phyloP scores from a whole-genome alignment of 2,797 vertebrate species.

The Acrossocheilus wenchowensis region DNA sequence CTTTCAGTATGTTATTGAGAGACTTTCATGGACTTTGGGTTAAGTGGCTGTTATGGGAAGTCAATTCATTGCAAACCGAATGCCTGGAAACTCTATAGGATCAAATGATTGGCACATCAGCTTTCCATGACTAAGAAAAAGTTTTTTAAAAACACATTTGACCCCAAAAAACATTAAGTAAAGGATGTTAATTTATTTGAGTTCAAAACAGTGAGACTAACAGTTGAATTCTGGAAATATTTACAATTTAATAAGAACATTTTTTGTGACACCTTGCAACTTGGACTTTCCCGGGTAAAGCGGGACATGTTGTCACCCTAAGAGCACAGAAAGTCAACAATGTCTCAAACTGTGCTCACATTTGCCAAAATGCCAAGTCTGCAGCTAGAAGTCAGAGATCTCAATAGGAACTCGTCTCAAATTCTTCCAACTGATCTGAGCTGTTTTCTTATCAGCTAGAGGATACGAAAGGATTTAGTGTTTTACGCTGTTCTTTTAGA shows the following conservation, averaged over 20 bases:
- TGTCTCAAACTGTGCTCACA: not conserved
- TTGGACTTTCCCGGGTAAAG: conserved; percentile 2
- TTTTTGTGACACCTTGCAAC: not conserved
- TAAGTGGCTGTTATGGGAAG: not conserved
- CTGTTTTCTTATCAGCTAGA: not conserved
- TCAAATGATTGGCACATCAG: not conserved
- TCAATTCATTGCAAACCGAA: not conserved
- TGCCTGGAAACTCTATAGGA: not conserved
- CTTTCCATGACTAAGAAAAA: not conserved
- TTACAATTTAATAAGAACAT: not conserved
- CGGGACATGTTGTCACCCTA: not conserved
- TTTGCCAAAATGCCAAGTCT: not conserved
- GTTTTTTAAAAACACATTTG: not conserved
- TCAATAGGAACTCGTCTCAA: not conserved
- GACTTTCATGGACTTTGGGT: too few relatives aligned
- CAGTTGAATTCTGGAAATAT: not conserved
- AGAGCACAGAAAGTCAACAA: not conserved
- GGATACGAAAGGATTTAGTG: not conserved
- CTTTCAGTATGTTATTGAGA: not conserved
- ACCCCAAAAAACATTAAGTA: not conserved
- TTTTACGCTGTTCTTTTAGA: not conserved
- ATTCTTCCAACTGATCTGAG: not conserved
- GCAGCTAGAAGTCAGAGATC: not conserved
- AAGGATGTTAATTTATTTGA: not conserved
- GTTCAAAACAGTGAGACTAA: not conserved